Evolutionary conservation across 2,797 vertebrate genomes (phyloP), one percentile per base, ranked within the genome.

Genomic region (Molossus molossus): DNA sequence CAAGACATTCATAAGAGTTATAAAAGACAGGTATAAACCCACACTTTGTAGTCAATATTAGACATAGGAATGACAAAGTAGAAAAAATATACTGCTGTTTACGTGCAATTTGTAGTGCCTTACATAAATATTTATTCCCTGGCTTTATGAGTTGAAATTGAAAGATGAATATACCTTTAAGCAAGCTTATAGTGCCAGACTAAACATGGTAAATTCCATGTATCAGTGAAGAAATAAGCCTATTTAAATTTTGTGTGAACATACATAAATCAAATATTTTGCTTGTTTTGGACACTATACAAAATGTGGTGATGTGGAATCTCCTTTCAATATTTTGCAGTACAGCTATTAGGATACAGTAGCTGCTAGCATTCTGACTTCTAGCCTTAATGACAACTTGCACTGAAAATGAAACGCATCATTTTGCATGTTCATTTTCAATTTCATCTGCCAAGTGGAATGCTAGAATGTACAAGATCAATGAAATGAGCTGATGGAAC

Each of bases 401-500:
- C 27, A 88, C 55, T 95, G 90, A 94, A 96, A 97, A 97, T 86
- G 90, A 91, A 94, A 88, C 70, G 15, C 48, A 88, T 90, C 57
- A 92, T 83, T 93, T 95, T 70, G 33, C n/a, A 90, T 45, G 33
- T 79, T 97, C 53, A 87, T 93, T 95, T 97, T 93, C 80, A 92
- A 76, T 94, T 95, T 96, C n/a, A 90, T 89, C 84, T 96, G 73
- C 62, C 94, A 97, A 96, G n/a, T 69, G 37, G 40, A 90, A 94
- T 90, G 72, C 77, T 91, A 83, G 81, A 73, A 97, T 73, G 27
- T 88, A 72, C 14, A 95, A 82, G 67, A 97, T 90, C 91, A 96
- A 95, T 95, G 96, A 45, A 89, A 15, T 89, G 64, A 95, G 90
- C n/a, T 90, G 76, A 77, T 85, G 75, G 94, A 96, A 85, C 50